A percentile compares a stretch with the other conserved stretches of the same genome.
Evolutionary conservation across 2,797 vertebrate genomes (phyloP).

Genomic region (Acrocephalus scirpaceus): DNA sequence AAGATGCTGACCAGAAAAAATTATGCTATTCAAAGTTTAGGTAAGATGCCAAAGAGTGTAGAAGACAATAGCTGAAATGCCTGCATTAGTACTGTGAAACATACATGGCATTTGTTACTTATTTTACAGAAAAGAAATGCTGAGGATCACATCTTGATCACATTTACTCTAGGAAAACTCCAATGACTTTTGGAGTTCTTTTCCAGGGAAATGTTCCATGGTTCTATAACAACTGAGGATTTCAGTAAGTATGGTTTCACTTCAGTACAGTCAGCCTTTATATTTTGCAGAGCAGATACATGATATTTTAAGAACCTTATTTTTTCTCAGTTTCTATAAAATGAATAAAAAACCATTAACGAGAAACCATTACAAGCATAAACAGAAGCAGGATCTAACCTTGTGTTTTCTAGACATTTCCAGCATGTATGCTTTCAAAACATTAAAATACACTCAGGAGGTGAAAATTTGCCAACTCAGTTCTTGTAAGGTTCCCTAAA

Average conservation of each 20-base stretch:
- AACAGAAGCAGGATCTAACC: neutral
- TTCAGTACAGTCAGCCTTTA: neutral
- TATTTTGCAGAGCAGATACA: neutral
- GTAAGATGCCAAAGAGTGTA: neutral
- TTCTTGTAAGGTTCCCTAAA: neutral
- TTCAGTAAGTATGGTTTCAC: neutral
- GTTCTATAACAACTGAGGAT: neutral
- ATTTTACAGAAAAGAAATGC: neutral
- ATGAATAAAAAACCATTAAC: neutral
- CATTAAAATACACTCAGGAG: neutral
- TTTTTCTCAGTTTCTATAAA: neutral
- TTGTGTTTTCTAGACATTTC: neutral
- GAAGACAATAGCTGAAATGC: neutral
- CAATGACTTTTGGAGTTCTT: neutral
- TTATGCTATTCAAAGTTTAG: neutral
- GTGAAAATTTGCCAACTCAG: neutral
- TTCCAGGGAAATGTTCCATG: neutral
- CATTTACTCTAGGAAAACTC: constrained; percentile 26
- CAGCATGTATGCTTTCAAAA: neutral
- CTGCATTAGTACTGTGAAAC: neutral
- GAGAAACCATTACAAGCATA: neutral
- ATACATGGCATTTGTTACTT: neutral
- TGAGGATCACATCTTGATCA: neutral
- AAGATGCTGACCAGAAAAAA: neutral
- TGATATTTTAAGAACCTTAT: neutral